These are phyloP conservation scores for Calypte anna DNA, from an alignment of 2,113 vertebrate species.

Conservation along the genomic window DNA sequence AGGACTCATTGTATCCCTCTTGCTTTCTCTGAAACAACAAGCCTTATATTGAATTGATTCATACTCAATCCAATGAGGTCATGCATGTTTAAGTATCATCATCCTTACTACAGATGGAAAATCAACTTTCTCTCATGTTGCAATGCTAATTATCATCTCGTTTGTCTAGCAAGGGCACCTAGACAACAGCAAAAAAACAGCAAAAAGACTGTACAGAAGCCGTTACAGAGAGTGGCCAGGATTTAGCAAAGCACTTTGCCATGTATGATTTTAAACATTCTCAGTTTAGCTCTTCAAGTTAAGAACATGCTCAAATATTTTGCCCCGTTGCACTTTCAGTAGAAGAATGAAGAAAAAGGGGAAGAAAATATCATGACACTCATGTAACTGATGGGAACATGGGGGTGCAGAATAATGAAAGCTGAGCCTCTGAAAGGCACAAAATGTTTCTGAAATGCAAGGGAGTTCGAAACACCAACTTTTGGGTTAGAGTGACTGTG, in stretches of 20 bases:
- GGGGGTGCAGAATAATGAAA: not conserved
- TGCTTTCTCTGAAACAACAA: not conserved
- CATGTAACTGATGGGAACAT: not conserved
- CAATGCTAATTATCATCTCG: constrained; percentile 56
- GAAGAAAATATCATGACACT: not conserved
- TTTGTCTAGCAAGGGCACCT: constrained; percentile 31
- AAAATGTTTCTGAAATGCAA: not conserved
- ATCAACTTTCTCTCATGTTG: constrained; percentile 67
- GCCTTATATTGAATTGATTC: constrained; percentile 58
- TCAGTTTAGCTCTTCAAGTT: not conserved
- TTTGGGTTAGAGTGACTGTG: not conserved
- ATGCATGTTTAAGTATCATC: constrained; percentile 64
- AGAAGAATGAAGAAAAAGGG: not conserved
- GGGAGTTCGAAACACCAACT: not conserved
- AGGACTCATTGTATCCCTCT: not conserved
- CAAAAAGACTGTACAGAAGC: not conserved
- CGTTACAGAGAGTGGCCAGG: not conserved
- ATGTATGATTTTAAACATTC: not conserved
- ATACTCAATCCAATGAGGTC: constrained; percentile 51
- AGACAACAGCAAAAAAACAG: not conserved
- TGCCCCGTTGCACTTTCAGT: not conserved
- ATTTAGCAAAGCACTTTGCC: not conserved
- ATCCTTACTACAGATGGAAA: constrained; percentile 51
- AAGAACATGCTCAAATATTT: not conserved
- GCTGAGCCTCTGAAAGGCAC: not conserved